These are phyloP conservation scores for Atta cephalotes DNA, from an alignment of 1,140 invertebrate genomes.

Conservation along the genomic window DNA sequence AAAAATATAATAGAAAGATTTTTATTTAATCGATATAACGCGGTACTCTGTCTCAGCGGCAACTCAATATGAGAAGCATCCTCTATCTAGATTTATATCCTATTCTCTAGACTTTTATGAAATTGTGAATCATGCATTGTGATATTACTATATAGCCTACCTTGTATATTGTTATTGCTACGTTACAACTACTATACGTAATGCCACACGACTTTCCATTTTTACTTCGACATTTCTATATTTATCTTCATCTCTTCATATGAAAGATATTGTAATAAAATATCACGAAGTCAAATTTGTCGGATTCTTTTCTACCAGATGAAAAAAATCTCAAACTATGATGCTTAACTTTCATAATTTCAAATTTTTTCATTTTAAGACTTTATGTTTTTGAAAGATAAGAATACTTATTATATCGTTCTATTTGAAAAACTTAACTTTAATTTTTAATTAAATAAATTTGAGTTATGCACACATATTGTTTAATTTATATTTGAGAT, in stretches of 20 bases:
- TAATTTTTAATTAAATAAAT: conserved; percentile 21
- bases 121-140: conserved; percentile 86
- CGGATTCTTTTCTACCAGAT: neutral
- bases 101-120: conserved; percentile 83
- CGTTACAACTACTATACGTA: conserved; percentile 75
- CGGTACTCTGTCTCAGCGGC: conserved; percentile 46
- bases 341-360: neutral
- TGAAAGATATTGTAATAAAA: conserved; percentile 85
- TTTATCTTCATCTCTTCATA: conserved; percentile 86
- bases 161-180: conserved; percentile 83
- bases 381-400: no score
- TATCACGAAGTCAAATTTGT: conserved; percentile 77
- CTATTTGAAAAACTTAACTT: neutral
- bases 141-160: conserved; percentile 86
- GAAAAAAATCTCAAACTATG: neutral
- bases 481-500: neutral
- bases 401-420: neutral
- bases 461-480: neutral
- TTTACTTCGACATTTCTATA: conserved; percentile 86
- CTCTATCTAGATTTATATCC: conserved; percentile 75
- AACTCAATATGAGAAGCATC: conserved; percentile 32
- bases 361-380: neutral
- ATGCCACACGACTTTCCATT: conserved; percentile 84
- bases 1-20: conserved; percentile 8
- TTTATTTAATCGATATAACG: conserved; percentile 63